phyloP scores from a whole-genome alignment of 2,113 vertebrate species.

The Antigone vipio region DNA sequence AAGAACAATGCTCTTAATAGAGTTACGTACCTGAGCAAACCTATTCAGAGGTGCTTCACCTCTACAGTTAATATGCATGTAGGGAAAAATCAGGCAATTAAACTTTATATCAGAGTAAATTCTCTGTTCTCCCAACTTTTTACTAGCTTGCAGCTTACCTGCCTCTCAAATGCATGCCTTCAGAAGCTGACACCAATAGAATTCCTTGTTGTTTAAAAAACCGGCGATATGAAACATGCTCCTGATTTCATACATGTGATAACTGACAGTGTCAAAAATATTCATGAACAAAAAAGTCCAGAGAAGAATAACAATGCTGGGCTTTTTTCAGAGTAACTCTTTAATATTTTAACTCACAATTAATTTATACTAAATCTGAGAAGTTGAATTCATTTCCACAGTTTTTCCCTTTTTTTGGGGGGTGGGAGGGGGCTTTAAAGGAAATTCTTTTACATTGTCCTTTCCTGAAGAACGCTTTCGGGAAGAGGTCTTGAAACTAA shows the following conservation, averaged over 20 bases:
- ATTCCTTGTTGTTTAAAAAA: neutral
- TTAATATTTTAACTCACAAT: neutral
- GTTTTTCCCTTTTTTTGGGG: neutral
- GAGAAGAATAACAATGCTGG: neutral
- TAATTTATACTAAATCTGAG: neutral
- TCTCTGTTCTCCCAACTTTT: neutral
- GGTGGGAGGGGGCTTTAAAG: neutral
- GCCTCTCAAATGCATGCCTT: neutral
- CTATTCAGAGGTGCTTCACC: neutral
- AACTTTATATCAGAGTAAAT: neutral
- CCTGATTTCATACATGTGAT: neutral
- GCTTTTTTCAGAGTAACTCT: neutral
- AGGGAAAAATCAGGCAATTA: neutral
- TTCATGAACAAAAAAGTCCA: neutral
- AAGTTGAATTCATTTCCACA: neutral
- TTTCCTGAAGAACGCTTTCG: neutral
- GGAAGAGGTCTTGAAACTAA: neutral
- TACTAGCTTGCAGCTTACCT: neutral
- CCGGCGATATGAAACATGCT: neutral
- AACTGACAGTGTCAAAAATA: neutral
- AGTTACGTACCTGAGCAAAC: neutral
- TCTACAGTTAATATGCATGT: neutral
- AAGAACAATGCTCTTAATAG: neutral
- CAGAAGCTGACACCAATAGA: neutral
- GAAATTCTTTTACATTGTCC: neutral